Evolutionary conservation across 2,888 invertebrate species (phyloP).

Genomic region (Schizaphis graminum): DNA sequence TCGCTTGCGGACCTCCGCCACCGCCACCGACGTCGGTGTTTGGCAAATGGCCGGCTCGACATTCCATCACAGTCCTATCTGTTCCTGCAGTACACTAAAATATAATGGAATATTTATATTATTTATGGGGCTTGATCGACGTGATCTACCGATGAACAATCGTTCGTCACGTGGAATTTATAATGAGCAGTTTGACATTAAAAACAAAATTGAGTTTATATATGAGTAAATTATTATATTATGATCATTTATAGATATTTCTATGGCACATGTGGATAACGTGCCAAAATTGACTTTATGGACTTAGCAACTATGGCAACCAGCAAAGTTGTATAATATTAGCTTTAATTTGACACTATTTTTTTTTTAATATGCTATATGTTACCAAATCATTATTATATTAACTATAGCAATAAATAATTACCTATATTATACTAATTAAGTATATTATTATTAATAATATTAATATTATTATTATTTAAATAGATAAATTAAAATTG

Average conservation of each 20-base stretch:
- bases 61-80: constrained; percentile 63
- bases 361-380: not conserved
- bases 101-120: constrained; percentile 63
- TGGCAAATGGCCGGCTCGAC: constrained; percentile 63
- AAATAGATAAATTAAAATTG: not conserved
- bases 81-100: constrained; percentile 43
- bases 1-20: constrained; percentile 40
- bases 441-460: not conserved
- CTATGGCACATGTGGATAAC: not conserved
- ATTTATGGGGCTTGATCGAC: constrained; percentile 60
- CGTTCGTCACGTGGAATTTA: constrained; percentile 42
- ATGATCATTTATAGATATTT: not conserved
- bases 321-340: not conserved
- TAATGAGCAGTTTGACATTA: constrained; percentile 51
- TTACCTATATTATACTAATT: not conserved
- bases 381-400: not conserved
- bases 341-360: no score
- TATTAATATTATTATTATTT: no score
- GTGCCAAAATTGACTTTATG: not conserved
- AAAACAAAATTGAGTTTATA: constrained; percentile 31
- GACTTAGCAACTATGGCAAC: not conserved
- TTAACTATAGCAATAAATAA: not conserved
- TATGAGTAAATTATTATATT: constrained; percentile 16
- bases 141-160: constrained; percentile 62
- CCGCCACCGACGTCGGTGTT: constrained; percentile 38